These are phyloP conservation scores for Salminus brasiliensis DNA, from an alignment of 2,113 vertebrate genomes.

Conservation along the genomic window DNA sequence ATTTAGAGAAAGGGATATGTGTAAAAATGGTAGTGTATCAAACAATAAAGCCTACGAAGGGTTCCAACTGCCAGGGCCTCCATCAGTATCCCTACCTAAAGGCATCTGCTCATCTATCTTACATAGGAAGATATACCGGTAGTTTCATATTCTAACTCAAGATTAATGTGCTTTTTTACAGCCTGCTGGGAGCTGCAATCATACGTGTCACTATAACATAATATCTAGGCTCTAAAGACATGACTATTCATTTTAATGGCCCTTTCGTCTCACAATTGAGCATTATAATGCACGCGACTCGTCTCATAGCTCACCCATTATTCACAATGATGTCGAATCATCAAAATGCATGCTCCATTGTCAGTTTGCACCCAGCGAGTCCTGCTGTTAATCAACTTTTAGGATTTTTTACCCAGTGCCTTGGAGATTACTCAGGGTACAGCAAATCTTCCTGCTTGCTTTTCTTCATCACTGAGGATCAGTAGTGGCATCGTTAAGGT, in stretches of 20 bases:
- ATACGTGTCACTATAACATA: slow-evolving; percentile 55
- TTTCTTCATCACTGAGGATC: background rate
- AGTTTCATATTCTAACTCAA: slow-evolving; percentile 56
- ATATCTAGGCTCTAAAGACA: slow-evolving; percentile 53
- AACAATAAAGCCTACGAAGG: background rate
- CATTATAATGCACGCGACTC: slow-evolving; percentile 49
- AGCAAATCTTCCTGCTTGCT: background rate
- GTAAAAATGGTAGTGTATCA: too few species aligned
- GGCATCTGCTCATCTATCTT: slow-evolving; percentile 42
- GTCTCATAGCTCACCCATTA: slow-evolving; percentile 48
- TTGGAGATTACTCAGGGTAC: slow-evolving; percentile 9
- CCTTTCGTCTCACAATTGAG: slow-evolving; percentile 50
- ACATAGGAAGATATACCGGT: slow-evolving; percentile 34
- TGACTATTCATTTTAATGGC: slow-evolving; percentile 57
- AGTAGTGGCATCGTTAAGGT: background rate
- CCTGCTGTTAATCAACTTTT: slow-evolving; percentile 40
- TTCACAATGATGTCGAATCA: slow-evolving; percentile 50
- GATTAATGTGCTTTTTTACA: slow-evolving; percentile 57
- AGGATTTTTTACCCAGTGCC: slow-evolving; percentile 2
- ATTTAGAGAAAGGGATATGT: too few species aligned
- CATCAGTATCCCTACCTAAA: slow-evolving; percentile 42
- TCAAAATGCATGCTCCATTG: slow-evolving; percentile 31
- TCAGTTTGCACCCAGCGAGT: slow-evolving; percentile 29
- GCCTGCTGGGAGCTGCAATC: slow-evolving; percentile 54
- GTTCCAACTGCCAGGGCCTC: slow-evolving; percentile 4